Percentiles rank a stretch among this genome's conserved stretches.
phyloP scores from a whole-genome alignment of 2,888 invertebrate species.

The Penaeus monodon region DNA sequence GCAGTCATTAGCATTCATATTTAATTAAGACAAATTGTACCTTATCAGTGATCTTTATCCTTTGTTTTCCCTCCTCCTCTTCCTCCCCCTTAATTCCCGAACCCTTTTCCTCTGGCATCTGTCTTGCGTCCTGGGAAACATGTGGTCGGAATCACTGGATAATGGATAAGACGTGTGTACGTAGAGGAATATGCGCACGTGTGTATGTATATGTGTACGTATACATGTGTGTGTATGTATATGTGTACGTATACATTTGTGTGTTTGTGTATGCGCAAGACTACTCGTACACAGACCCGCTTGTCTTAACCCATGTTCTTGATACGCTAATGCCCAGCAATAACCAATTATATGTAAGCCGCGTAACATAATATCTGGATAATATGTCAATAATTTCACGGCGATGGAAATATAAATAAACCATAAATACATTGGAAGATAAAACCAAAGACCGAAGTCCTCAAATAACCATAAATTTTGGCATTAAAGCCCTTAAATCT shows the following conservation, averaged over 20 bases:
- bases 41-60: neutral
- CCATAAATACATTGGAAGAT: neutral
- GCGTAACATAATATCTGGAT: too few species aligned
- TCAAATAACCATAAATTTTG: neutral
- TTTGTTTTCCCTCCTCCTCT: neutral
- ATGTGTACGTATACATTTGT: neutral
- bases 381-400: too few species aligned
- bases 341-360: too few species aligned
- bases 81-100: neutral
- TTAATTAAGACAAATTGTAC: too few species aligned
- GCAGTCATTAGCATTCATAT: too few species aligned
- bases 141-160: constrained; percentile 28
- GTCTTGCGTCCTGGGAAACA: constrained; percentile 8
- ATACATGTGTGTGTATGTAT: neutral
- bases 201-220: neutral
- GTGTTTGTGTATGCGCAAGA: neutral
- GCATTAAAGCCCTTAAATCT: constrained; percentile 19
- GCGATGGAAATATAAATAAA: too few species aligned
- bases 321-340: too few species aligned
- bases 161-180: neutral
- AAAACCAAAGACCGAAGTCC: neutral
- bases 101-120: neutral
- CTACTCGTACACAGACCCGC: too few species aligned
- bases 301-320: too few species aligned
- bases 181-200: neutral